These are phyloP conservation scores for Anoplopoma fimbria DNA, from an alignment of 2,113 vertebrate species.

Conservation along the genomic window DNA sequence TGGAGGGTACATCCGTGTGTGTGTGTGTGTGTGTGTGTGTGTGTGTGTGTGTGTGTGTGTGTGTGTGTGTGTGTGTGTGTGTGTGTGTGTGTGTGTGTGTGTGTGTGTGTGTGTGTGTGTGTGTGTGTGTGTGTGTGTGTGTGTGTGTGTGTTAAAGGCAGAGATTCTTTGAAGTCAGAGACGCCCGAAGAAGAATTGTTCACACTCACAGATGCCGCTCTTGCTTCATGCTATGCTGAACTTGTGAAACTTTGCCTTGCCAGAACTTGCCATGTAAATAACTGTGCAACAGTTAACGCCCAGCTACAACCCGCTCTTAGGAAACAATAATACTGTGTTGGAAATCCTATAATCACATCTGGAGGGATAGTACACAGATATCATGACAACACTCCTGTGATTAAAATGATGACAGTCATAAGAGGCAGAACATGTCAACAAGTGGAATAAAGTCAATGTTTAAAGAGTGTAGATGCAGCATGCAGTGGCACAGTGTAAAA, in stretches of 20 bases:
- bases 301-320: constrained; percentile 18
- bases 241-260: constrained; percentile 41
- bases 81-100: constrained; percentile 27
- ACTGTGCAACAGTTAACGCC: constrained; percentile 37
- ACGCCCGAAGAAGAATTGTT: constrained; percentile 8
- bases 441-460: neutral
- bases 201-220: neutral
- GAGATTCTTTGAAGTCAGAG: constrained; percentile 50
- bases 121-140: constrained; percentile 9
- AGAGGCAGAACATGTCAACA: constrained; percentile 13
- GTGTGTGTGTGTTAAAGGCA: constrained; percentile 29
- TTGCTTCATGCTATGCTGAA: constrained; percentile 23
- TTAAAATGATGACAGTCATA: constrained; percentile 37
- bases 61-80: constrained; percentile 26
- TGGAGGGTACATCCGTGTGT: constrained; percentile 67
- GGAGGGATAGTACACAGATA: constrained; percentile 13
- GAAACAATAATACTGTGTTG: constrained; percentile 13
- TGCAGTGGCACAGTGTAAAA: neutral
- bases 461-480: neutral
- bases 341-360: constrained; percentile 57
- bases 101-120: constrained; percentile 7
- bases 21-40: constrained; percentile 27
- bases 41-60: constrained; percentile 39
- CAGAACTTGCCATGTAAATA: constrained; percentile 61
- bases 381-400: constrained; percentile 42